Conservation (phyloP, 2,888 invertebrate genomes). For the Teinopalpus imperialis region DNA sequence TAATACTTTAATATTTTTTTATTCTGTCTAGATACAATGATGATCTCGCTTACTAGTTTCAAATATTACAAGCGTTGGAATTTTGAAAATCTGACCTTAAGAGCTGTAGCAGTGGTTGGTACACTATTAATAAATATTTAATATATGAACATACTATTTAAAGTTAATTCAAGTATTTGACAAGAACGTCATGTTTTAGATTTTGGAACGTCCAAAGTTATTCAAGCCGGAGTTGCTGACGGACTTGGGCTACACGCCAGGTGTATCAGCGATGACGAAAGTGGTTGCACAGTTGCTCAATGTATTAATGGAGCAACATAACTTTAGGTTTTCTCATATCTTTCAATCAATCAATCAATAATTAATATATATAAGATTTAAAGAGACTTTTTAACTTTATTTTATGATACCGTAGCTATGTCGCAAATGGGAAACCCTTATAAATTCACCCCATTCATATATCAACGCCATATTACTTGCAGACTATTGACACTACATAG, state of each 20-base stretch:
- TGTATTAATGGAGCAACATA: conserved; percentile 54
- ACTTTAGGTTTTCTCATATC: conserved; percentile 72
- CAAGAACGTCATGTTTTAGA: no score
- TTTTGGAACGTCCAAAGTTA: conserved; percentile 45
- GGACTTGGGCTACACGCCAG: conserved; percentile 49
- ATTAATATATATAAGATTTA: no score
- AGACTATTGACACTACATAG: no score
- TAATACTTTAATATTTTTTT: no score
- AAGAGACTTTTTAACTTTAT: background rate
- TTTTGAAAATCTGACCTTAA: conserved; percentile 66
- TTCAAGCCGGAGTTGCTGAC: conserved; percentile 54
- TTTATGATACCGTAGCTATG: no score
- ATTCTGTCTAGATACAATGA: conserved; percentile 50
- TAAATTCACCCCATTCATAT: no score
- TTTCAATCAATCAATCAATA: no score
- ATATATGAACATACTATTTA: no score
- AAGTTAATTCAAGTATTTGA: no score
- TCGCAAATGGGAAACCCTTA: no score
- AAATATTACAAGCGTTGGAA: conserved; percentile 70
- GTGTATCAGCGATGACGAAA: conserved; percentile 66
- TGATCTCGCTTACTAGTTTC: conserved; percentile 44
- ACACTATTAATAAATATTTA: no score
- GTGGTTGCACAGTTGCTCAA: conserved; percentile 54
- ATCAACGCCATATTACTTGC: no score
- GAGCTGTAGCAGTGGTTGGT: conserved; percentile 64